A percentile compares a stretch with the other conserved stretches of the same genome.
These are phyloP conservation scores for Hydractinia symbiolongicarpus DNA, from an alignment of 30 jellyfish, hydroid and myxozoan genomes.

Conservation along the genomic window DNA sequence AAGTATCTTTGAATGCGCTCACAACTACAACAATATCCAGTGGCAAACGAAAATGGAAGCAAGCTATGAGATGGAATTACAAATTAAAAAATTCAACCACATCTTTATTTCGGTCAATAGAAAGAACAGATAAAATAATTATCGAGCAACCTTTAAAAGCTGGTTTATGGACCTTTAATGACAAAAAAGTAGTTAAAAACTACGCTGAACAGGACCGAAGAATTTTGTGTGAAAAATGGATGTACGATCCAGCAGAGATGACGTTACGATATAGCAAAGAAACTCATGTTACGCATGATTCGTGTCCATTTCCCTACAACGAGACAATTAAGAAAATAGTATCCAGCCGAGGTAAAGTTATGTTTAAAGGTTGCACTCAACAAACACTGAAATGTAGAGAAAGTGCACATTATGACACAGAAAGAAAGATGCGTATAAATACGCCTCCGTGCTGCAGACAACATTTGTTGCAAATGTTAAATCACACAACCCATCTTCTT, in stretches of 20 bases:
- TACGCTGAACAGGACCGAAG: too few species aligned
- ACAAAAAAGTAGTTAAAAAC: too few species aligned
- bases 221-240: not conserved
- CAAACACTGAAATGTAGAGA: conserved; percentile 61
- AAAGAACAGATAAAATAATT: too few species aligned
- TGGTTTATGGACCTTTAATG: too few species aligned
- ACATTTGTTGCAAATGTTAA: conserved; percentile 49
- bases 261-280: not conserved
- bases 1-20: too few species aligned
- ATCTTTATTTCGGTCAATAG: too few species aligned
- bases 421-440: conserved; percentile 42
- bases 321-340: conserved; percentile 5
- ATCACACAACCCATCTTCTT: conserved; percentile 38
- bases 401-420: conserved; percentile 44
- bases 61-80: too few species aligned
- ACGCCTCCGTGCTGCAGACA: conserved; percentile 93
- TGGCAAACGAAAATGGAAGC: too few species aligned
- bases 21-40: too few species aligned
- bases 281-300: not conserved
- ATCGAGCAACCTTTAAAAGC: too few species aligned
- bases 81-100: too few species aligned
- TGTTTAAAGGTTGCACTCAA: conserved; percentile 54
- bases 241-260: conserved; percentile 3
- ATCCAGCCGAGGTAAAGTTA: not conserved
- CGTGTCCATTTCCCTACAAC: conserved; percentile 4